Percentiles rank a stretch among this genome's conserved stretches.
phyloP scores from a whole-genome alignment of 2,888 invertebrate species.

The Coecobrya sp. region DNA sequence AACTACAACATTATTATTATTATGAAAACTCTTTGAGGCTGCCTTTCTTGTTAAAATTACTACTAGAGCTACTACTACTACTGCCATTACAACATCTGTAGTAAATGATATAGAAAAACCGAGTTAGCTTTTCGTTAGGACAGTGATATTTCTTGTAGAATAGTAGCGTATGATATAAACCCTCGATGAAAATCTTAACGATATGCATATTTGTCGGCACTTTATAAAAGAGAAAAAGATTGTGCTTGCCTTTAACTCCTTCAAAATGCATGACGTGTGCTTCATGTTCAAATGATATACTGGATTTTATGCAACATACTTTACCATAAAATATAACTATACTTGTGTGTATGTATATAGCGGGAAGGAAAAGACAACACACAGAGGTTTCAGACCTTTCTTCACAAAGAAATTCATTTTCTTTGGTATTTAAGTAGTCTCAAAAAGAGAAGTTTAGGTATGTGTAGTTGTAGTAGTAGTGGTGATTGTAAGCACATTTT shows the following conservation, averaged over 20 bases:
- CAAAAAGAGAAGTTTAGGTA: slow-evolving; percentile 32
- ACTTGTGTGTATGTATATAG: not conserved
- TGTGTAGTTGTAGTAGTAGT: not conserved
- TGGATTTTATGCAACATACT: not conserved
- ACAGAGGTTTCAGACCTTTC: slow-evolving; percentile 18
- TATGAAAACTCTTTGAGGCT: no score
- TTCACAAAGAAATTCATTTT: slow-evolving; percentile 68
- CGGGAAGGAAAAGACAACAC: not conserved
- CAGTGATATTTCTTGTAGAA: not conserved
- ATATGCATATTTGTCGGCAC: not conserved
- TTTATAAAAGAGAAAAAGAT: slow-evolving; percentile 17
- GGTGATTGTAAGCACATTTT: not conserved
- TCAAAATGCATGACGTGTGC: slow-evolving; percentile 4
- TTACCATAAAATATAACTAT: not conserved
- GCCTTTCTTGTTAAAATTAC: no score
- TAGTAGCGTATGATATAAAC: not conserved
- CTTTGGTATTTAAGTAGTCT: slow-evolving; percentile 73
- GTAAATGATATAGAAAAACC: not conserved
- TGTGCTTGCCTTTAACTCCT: slow-evolving; percentile 12
- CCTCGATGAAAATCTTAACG: slow-evolving; percentile 42
- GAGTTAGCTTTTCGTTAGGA: not conserved
- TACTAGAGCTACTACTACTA: no score
- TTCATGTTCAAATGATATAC: not conserved
- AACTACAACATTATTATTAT: no score
- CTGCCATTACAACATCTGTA: no score